Conservation (phyloP, 2,113 vertebrate genomes). For the Petrocephalus zakoni region DNA sequence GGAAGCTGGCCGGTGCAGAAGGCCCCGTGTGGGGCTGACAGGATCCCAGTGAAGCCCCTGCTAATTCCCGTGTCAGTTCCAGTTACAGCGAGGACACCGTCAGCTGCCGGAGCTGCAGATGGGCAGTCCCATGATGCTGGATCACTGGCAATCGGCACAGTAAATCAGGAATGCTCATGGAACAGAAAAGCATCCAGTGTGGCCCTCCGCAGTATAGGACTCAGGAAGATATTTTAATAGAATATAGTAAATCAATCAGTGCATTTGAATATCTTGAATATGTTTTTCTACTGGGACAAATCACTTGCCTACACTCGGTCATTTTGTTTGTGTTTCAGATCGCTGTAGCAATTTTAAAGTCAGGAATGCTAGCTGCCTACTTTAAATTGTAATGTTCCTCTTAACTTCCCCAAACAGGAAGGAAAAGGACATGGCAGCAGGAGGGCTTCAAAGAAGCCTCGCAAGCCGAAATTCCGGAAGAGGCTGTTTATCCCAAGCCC, state of each 20-base stretch:
- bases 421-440: background rate
- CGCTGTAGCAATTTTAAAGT: background rate
- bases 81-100: background rate
- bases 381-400: background rate
- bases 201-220: background rate
- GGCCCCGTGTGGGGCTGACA: slow-evolving; percentile 10
- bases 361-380: background rate
- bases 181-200: background rate
- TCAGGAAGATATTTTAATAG: background rate
- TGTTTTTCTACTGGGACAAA: background rate
- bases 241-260: background rate
- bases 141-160: slow-evolving; percentile 9
- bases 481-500: slow-evolving; percentile 38
- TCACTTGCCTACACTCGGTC: background rate
- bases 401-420: slow-evolving; percentile 18
- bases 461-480: slow-evolving; percentile 22
- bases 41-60: slow-evolving; percentile 17
- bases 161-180: background rate
- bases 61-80: slow-evolving; percentile 48
- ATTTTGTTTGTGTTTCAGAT: background rate
- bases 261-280: background rate
- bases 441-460: slow-evolving; percentile 5
- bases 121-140: background rate
- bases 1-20: background rate
- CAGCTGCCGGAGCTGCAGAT: background rate